Evolutionary conservation across 2,797 vertebrate genomes (phyloP).

Genomic region (Falco columbarius): DNA sequence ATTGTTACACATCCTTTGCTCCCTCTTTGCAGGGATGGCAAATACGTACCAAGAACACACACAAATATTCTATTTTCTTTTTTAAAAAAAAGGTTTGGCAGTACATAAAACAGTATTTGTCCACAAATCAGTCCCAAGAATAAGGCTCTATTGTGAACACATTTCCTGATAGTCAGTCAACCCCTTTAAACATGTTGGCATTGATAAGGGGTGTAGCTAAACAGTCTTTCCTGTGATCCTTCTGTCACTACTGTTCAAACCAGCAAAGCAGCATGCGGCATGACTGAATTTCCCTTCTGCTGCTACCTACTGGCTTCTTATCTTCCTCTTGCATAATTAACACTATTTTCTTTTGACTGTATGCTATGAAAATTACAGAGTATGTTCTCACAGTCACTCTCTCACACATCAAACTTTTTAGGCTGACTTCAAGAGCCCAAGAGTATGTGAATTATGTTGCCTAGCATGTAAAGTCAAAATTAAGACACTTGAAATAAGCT

Average conservation of each 20-base stretch:
- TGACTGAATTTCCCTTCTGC: neutral
- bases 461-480: neutral
- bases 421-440: neutral
- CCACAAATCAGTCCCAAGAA: neutral
- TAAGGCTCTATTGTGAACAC: neutral
- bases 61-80: neutral
- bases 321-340: neutral
- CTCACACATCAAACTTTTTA: neutral
- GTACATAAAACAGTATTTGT: neutral
- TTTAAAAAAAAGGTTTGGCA: neutral
- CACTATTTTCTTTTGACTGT: neutral
- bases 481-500: neutral
- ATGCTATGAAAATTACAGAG: neutral
- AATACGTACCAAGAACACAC: neutral
- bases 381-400: neutral
- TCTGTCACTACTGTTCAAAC: neutral
- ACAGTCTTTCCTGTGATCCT: neutral
- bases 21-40: neutral
- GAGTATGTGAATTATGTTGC: neutral
- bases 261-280: neutral
- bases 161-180: neutral
- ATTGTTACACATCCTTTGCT: neutral
- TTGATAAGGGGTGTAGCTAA: neutral
- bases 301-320: neutral
- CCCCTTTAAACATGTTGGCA: neutral